Evolutionary conservation across 2,113 vertebrate genomes (phyloP).

Genomic region (Odontophorus gujanensis): DNA sequence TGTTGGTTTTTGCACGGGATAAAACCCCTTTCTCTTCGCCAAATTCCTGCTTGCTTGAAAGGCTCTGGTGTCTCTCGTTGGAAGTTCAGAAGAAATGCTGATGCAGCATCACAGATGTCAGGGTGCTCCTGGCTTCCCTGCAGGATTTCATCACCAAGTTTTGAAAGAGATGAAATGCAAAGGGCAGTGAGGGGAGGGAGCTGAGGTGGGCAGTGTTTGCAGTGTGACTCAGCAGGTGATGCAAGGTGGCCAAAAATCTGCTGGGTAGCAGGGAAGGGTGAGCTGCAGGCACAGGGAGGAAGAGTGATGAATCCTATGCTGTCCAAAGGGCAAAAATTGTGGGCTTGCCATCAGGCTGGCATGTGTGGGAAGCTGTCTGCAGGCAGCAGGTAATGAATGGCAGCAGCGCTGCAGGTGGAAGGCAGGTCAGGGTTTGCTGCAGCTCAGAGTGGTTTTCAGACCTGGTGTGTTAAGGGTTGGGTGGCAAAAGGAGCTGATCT

Average conservation of each 20-base stretch:
- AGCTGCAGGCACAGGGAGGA: neutral
- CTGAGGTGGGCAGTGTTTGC: fast-evolving
- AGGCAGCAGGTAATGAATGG: neutral
- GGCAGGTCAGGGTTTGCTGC: neutral
- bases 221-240: neutral
- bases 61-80: neutral
- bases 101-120: neutral
- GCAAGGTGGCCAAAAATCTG: neutral
- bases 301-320: neutral
- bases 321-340: neutral
- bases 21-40: neutral
- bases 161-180: neutral
- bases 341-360: fast-evolving
- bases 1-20: neutral
- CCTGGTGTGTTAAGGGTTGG: neutral
- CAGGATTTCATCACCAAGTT: neutral
- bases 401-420: fast-evolving
- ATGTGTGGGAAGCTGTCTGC: neutral
- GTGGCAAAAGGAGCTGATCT: neutral
- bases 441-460: neutral
- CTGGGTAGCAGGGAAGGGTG: neutral
- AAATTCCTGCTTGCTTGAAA: neutral
- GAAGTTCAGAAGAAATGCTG: neutral
- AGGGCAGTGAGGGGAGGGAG: neutral
- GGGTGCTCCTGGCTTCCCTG: neutral